Evolutionary conservation across 2,113 vertebrate species (phyloP).

Genomic region (Ammodramus savannarum): DNA sequence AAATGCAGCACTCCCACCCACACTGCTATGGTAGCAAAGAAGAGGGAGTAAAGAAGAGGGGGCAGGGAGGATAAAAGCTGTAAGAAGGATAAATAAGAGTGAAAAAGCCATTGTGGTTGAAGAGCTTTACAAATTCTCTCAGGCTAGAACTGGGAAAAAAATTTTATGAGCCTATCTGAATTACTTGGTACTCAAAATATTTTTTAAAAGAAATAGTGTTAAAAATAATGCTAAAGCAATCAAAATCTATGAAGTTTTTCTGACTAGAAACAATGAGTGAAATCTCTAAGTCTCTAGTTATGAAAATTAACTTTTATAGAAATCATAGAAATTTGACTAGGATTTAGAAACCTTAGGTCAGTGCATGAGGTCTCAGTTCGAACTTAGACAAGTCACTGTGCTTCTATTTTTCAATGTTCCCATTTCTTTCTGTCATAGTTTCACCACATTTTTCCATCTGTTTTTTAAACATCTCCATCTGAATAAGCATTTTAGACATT

Average conservation of each 20-base stretch:
- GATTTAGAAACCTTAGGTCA: neutral
- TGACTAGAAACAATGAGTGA: neutral
- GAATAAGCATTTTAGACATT: neutral
- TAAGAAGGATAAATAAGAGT: neutral
- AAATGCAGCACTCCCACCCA: constrained; percentile 57
- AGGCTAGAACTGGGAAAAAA: neutral
- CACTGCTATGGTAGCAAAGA: constrained; percentile 19
- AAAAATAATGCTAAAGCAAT: neutral
- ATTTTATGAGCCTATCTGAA: neutral
- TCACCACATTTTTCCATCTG: neutral
- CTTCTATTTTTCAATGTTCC: neutral
- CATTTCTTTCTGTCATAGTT: neutral
- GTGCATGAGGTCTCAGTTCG: neutral
- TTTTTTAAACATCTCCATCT: neutral
- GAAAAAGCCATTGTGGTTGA: neutral
- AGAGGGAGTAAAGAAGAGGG: constrained; percentile 7
- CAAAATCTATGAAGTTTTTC: neutral
- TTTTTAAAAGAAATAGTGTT: neutral
- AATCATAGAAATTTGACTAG: neutral
- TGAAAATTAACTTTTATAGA: neutral
- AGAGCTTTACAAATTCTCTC: neutral
- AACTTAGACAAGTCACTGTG: neutral
- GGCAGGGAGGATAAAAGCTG: constrained; percentile 1
- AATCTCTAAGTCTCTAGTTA: neutral
- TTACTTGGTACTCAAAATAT: neutral